Percentiles rank a stretch among this genome's conserved stretches.
phyloP scores from a whole-genome alignment of 2,888 invertebrate genomes.

The Andrena bicolor region DNA sequence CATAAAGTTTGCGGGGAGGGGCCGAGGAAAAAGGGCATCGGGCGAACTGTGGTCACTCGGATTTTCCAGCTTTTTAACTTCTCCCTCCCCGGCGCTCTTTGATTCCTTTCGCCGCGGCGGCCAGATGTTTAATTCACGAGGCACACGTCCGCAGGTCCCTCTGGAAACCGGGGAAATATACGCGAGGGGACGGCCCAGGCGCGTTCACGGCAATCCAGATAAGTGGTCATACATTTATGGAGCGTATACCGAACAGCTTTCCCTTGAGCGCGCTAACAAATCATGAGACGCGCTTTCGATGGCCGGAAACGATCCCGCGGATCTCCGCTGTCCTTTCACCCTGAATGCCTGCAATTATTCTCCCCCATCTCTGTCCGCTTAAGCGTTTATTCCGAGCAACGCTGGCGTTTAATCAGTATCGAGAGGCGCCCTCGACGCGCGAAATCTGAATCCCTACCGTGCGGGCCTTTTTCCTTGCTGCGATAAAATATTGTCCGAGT shows the following conservation, averaged over 20 bases:
- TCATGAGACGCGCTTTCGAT: conserved; percentile 51
- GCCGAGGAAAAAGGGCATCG: background rate
- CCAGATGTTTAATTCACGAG: conserved; percentile 83
- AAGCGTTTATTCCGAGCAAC: too few relatives aligned
- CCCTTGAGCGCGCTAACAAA: conserved; percentile 56
- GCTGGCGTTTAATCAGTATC: too few relatives aligned
- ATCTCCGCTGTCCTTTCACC: background rate
- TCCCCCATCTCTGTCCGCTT: background rate
- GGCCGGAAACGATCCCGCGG: conserved; percentile 19
- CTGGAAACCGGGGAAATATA: conserved; percentile 68
- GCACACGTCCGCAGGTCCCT: conserved; percentile 67
- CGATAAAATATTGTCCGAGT: background rate
- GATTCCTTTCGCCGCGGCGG: conserved; percentile 41
- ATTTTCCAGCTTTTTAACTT: conserved; percentile 81
- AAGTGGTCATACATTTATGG: conserved; percentile 85
- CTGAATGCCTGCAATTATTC: background rate
- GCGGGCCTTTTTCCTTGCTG: too few relatives aligned
- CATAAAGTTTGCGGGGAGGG: background rate
- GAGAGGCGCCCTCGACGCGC: too few relatives aligned
- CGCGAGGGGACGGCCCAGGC: conserved; percentile 76
- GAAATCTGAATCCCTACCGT: too few relatives aligned
- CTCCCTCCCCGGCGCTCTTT: conserved; percentile 40
- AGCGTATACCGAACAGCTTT: conserved; percentile 63
- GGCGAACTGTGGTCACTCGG: conserved; percentile 58
- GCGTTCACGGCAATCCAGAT: conserved; percentile 82